Evolutionary conservation across 2,113 vertebrate genomes (phyloP).

Genomic region (Phylloscopus trochilus): DNA sequence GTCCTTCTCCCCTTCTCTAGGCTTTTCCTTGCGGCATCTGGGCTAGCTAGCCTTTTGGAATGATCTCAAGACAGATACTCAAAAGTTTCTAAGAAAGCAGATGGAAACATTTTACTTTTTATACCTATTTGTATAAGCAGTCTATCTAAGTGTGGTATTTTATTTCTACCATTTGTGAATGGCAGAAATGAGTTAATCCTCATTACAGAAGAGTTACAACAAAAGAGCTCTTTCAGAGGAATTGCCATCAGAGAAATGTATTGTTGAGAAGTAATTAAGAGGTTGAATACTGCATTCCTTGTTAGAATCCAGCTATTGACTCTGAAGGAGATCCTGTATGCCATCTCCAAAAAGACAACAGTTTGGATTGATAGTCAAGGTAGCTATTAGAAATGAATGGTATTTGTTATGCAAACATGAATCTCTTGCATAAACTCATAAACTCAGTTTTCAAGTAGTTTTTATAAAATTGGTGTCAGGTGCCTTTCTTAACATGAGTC

Average conservation of each 20-base stretch:
- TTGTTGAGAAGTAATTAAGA: constrained; percentile 14
- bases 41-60: background rate
- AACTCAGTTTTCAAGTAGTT: constrained; percentile 26
- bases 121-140: background rate
- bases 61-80: background rate
- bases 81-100: background rate
- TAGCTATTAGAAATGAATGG: constrained; percentile 11
- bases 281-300: background rate
- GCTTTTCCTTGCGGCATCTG: background rate
- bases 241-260: background rate
- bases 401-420: constrained; percentile 35
- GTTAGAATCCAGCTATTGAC: background rate
- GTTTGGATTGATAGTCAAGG: background rate
- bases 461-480: constrained; percentile 4
- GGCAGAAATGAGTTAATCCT: background rate
- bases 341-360: background rate
- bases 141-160: background rate
- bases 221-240: constrained; percentile 9
- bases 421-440: constrained; percentile 18
- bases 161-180: background rate
- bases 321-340: background rate
- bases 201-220: background rate
- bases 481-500: constrained; percentile 26
- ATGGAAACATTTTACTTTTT: background rate
- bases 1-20: background rate